Conservation (phyloP, 2,113 vertebrate genomes). For the Melanerpes formicivorus region DNA sequence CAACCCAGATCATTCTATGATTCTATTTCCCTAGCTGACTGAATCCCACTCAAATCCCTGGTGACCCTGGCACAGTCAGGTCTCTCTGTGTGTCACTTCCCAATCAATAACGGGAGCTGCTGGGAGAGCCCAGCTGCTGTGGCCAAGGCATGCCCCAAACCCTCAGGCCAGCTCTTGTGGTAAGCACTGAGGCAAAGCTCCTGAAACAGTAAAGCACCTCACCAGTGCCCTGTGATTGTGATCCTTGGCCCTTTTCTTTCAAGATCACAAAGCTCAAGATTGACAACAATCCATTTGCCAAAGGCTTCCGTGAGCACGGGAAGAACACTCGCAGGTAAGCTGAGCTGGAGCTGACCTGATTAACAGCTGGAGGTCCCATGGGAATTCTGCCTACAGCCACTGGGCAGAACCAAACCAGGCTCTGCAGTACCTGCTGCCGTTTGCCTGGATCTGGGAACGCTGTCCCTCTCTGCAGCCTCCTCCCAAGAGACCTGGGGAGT, state of each 20-base stretch:
- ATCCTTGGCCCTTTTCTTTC: background rate
- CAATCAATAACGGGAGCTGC: background rate
- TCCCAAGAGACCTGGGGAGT: background rate
- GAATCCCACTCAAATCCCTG: background rate
- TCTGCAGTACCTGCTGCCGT: background rate
- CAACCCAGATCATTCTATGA: no score
- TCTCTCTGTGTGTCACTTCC: background rate
- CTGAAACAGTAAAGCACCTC: background rate
- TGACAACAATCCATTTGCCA: constrained; percentile 92
- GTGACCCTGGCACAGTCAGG: background rate
- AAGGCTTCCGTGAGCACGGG: constrained; percentile 90
- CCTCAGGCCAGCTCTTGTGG: background rate
- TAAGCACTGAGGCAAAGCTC: background rate
- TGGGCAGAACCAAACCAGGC: background rate
- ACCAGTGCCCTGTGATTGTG: background rate
- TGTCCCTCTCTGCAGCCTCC: background rate
- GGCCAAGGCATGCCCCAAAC: background rate
- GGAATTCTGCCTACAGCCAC: background rate
- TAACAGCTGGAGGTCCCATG: background rate
- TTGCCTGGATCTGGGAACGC: background rate
- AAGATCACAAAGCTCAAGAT: constrained; percentile 94
- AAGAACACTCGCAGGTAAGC: constrained; percentile 83
- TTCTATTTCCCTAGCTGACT: background rate
- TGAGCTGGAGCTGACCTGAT: background rate
- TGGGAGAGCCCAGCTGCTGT: background rate